Evolutionary conservation across 2,113 vertebrate species (phyloP).

Genomic region (Callospermophilus lateralis): DNA sequence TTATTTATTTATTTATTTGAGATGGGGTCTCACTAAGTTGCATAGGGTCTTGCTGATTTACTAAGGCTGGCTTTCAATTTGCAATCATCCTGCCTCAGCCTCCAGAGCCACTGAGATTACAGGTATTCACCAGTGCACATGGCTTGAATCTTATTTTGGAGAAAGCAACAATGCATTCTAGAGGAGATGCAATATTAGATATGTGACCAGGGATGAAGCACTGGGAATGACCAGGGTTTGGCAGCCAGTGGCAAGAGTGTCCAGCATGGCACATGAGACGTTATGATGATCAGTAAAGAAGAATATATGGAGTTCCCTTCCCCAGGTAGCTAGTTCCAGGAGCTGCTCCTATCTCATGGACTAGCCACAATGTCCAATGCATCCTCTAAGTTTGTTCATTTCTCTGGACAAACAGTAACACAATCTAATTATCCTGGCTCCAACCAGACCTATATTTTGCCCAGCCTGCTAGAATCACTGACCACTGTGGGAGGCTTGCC

Average conservation of each 20-base stretch:
- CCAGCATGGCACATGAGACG: not conserved
- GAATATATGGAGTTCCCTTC: not conserved
- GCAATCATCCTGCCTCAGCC: too few relatives aligned
- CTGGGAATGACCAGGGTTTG: not conserved
- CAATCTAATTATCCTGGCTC: not conserved
- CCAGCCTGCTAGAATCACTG: not conserved
- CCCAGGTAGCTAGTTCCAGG: not conserved
- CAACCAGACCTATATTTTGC: not conserved
- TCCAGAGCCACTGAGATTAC: too few relatives aligned
- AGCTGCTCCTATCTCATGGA: not conserved
- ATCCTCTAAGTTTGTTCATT: not conserved
- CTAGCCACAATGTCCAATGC: not conserved
- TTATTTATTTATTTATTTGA: too few relatives aligned
- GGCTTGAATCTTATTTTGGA: not conserved
- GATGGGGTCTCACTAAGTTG: too few relatives aligned
- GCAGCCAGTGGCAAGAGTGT: not conserved
- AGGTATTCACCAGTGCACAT: too few relatives aligned
- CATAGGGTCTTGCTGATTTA: too few relatives aligned
- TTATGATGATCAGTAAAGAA: constrained; percentile 6
- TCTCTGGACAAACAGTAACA: not conserved
- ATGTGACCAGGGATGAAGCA: not conserved
- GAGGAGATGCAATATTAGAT: not conserved
- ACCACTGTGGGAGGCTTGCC: not conserved
- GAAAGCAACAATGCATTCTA: not conserved
- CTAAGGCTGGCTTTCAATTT: too few relatives aligned